A percentile compares a stretch with the other conserved stretches of the same genome.
phyloP scores from a whole-genome alignment of 53 echinoderm and acorn worm species.

The Holothuria scabra region DNA sequence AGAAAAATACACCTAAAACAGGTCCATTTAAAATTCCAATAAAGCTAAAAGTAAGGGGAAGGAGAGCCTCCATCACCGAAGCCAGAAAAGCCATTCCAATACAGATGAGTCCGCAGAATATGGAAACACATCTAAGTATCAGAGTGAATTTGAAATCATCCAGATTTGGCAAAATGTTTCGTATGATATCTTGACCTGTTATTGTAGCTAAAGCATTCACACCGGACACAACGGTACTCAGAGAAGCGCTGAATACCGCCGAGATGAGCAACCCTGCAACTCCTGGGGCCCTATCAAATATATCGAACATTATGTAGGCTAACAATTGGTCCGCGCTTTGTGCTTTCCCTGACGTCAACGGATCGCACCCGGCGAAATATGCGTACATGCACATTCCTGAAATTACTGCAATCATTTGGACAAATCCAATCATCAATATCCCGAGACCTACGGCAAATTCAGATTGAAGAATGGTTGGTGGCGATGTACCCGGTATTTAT shows the following conservation, averaged over 20 bases:
- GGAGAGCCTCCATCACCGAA: not conserved
- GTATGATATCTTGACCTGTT: conserved; percentile 30
- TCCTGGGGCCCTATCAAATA: conserved; percentile 23
- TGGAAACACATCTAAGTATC: conserved; percentile 31
- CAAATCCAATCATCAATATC: not conserved
- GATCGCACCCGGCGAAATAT: conserved; percentile 45
- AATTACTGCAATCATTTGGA: conserved; percentile 14
- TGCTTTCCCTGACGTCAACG: conserved; percentile 10
- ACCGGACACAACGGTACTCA: conserved; percentile 33
- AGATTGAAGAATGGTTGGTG: conserved; percentile 38
- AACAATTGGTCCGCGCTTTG: conserved; percentile 30
- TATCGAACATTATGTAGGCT: conserved; percentile 27
- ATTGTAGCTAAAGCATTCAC: conserved; percentile 41
- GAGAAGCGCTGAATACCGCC: conserved; percentile 19
- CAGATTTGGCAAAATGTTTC: conserved; percentile 12
- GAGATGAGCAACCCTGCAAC: conserved; percentile 16
- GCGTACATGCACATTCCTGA: conserved; percentile 42
- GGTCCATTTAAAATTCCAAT: conserved; percentile 39
- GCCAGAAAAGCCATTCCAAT: conserved; percentile 32
- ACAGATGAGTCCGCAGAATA: conserved; percentile 5
- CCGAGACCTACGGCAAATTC: conserved; percentile 30
- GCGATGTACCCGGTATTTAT: conserved; percentile 1
- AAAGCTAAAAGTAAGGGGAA: conserved; percentile 9
- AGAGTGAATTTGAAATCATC: conserved; percentile 7
- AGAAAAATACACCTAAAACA: conserved; percentile 21